Percentiles rank a stretch among this genome's conserved stretches.
phyloP scores from a whole-genome alignment of 2,888 invertebrate genomes.

The Zaprionus obscuricornis region DNA sequence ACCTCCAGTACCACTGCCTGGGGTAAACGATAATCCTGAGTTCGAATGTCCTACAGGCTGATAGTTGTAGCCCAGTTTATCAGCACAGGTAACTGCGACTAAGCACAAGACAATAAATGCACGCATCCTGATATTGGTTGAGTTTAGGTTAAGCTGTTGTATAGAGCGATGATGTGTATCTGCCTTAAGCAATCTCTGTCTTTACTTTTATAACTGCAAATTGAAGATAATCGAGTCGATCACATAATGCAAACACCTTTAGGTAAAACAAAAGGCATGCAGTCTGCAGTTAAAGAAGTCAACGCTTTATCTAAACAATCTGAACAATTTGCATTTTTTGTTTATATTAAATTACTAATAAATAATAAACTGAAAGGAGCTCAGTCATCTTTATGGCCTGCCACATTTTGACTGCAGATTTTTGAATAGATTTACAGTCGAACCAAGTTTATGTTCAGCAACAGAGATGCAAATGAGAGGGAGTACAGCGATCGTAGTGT shows the following conservation, averaged over 20 bases:
- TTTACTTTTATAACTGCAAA: slow-evolving; percentile 56
- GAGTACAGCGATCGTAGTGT: slow-evolving; percentile 16
- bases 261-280: slow-evolving; percentile 19
- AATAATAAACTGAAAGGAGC: slow-evolving; percentile 52
- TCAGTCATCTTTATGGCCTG: slow-evolving; percentile 35
- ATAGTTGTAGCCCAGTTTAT: slow-evolving; percentile 62
- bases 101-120: slow-evolving; percentile 59
- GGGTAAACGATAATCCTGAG: slow-evolving; percentile 56
- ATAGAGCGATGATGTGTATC: slow-evolving; percentile 45
- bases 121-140: slow-evolving; percentile 54
- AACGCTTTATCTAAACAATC: slow-evolving; percentile 21
- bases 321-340: slow-evolving; percentile 34
- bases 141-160: slow-evolving; percentile 22
- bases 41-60: slow-evolving; percentile 60
- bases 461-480: slow-evolving; percentile 53
- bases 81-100: slow-evolving; percentile 53
- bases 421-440: slow-evolving; percentile 31
- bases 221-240: slow-evolving; percentile 22
- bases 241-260: slow-evolving; percentile 9
- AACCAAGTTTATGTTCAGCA: slow-evolving; percentile 8
- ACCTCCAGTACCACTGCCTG: slow-evolving; percentile 34
- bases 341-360: slow-evolving; percentile 53
- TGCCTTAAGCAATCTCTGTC: slow-evolving; percentile 27
- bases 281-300: slow-evolving; percentile 24
- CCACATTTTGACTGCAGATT: slow-evolving; percentile 46